Percentiles rank a stretch among this genome's conserved stretches.
Conservation (phyloP, 2,888 invertebrate genomes). For the Ganaspis brasiliensis region DNA sequence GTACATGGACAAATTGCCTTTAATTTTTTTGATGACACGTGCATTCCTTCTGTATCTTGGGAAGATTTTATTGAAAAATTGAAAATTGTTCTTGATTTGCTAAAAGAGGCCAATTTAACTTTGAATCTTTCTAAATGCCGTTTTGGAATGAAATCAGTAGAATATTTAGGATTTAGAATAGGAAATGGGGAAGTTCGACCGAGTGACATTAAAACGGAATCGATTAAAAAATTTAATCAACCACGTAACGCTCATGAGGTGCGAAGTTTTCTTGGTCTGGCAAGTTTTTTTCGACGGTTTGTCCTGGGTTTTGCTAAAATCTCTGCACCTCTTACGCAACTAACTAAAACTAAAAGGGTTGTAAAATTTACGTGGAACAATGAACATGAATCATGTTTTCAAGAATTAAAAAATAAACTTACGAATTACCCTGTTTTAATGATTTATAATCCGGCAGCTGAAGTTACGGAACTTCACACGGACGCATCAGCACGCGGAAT, state of each 20-base stretch:
- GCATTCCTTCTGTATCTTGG: conserved; percentile 61
- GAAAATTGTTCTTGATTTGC: conserved; percentile 55
- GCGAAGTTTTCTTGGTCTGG: not conserved
- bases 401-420: not conserved
- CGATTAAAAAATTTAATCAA: not conserved
- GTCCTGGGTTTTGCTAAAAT: not conserved
- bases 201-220: not conserved
- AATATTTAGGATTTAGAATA: not conserved
- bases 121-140: conserved; percentile 11
- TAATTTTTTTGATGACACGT: conserved; percentile 68
- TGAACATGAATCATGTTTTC: not conserved
- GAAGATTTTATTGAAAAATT: conserved; percentile 61
- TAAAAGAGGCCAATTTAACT: conserved; percentile 50
- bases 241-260: not conserved
- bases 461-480: conserved; percentile 10
- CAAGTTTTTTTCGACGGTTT: not conserved
- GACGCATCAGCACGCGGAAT: not conserved
- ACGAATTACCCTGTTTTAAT: not conserved
- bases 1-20: conserved; percentile 54
- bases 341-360: not conserved
- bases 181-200: not conserved
- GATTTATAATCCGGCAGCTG: not conserved
- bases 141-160: conserved; percentile 12
- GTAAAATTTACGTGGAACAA: not conserved
- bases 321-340: not conserved